Base-by-base conservation (phyloP, 2,888 invertebrate species). In the Yponomeuta malinellus region DNA sequence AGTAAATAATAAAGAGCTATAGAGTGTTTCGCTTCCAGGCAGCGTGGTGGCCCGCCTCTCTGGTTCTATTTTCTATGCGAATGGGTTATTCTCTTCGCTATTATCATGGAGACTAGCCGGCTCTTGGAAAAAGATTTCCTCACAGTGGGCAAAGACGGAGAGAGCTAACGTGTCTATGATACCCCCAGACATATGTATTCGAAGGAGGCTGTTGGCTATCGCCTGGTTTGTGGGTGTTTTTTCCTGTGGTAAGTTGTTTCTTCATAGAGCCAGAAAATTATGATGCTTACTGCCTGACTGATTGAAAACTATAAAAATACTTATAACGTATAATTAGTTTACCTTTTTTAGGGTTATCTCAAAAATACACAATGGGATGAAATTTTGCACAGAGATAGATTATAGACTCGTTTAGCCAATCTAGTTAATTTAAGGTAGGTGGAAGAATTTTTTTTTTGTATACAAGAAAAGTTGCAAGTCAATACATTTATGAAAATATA, bases 61-160 rank as follows among this genome's bases (percentile, higher is more conserved):
- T 0, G 90, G 90, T 1, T 83, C 86, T 0, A 81, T 89, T 15
- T 89, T 89, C 73, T 90, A 90, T 72, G 77, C 82, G 2, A 81
- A 83, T 66, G 77, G 85, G 2, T 77, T 85, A 15, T 31, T 83
- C 2, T 84, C 86, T 0, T 75, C 85, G 0, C 65, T 86, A 2
- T 73, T 87, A 4, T 79, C 81, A 23, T 85, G 87, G 72, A 79
- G 78, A 48, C 72, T 89, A 1, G 80, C 81, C 0, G 72, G 75
- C 1, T 69, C 74, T 2, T 88, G 87, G 87, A 70, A 63, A 10
- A 73, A 74, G 6, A 69, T 85, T 29, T 72, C 81, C 0, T 73
- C 76, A 0, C 74, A 76, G 43, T 88, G 86, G 87, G 77, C 78
- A 9, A 65, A n/a, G 48, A 70, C 65, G n/a, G 70, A 70, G 48